Conservation (phyloP, 2,797 vertebrate species). For the Pseudochirops cupreus region DNA sequence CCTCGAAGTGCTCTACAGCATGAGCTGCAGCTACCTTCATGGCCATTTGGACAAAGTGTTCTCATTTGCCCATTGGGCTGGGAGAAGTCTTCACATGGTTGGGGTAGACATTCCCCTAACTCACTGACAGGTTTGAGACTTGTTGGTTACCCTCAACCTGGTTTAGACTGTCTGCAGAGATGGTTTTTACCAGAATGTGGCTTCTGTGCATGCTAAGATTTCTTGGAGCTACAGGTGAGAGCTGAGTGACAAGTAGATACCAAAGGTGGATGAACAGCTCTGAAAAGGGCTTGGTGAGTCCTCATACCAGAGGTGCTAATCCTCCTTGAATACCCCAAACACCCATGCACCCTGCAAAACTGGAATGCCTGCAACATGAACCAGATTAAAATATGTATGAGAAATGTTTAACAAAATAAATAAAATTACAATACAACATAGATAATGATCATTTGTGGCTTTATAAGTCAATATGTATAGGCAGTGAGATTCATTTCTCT, state of each 20-base stretch:
- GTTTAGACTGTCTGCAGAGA: too few species aligned
- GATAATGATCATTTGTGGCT: not conserved
- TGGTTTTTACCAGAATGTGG: too few species aligned
- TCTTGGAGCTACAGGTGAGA: not conserved
- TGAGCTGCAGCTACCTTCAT: too few species aligned
- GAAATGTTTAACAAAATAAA: not conserved
- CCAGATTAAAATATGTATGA: not conserved
- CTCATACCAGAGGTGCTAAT: not conserved
- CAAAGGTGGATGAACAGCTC: not conserved
- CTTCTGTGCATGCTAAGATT: not conserved
- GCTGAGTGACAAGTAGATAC: not conserved
- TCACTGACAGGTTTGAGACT: not conserved
- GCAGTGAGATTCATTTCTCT: not conserved
- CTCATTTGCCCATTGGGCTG: not conserved
- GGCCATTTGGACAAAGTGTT: not conserved
- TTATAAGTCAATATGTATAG: not conserved
- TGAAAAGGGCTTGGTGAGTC: not conserved
- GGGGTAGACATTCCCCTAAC: not conserved
- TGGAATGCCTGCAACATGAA: not conserved
- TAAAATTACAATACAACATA: not conserved
- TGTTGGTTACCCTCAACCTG: not conserved
- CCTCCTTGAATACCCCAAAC: not conserved
- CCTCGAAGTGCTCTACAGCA: not conserved
- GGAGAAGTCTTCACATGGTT: not conserved
- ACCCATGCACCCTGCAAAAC: not conserved